Base-by-base conservation (phyloP, 2,113 vertebrate species). In the Tretioscincus oriximinensis region DNA sequence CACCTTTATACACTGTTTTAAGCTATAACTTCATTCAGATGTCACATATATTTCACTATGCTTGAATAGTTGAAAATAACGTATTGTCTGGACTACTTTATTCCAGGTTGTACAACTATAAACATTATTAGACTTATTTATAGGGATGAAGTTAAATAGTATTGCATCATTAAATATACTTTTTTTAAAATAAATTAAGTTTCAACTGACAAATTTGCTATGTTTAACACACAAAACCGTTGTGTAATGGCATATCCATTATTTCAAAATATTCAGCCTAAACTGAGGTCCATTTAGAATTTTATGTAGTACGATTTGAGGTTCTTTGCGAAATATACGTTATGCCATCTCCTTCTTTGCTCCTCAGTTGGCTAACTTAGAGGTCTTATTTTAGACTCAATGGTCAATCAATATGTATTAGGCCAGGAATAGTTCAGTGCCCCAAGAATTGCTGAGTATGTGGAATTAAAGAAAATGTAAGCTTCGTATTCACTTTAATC, bases 401-500 rank as follows among this genome's bases (percentile, higher is more conserved):
- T 9, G 29, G 58, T 51, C 5, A 76, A 86, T 77, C 74, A 28
- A 12, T 68, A 71, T n/a, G 6, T 74, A 35, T 49, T 58, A 77
- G 20, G 21, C 54, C 5, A 79, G 31, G 64, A 83, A 72, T 77
- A 84, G 54, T 58, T 58, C 54, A 58, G 76, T 21, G 51, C 73
- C 77, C 78, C 74, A 70, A 77, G 45, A 85, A 81, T 24, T 49
- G 73, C 66, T 66, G 63, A 91, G 82, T 80, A 82, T 80, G 61
- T 7, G 76, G 22, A 49, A 85, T 31, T 71, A 10, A 28, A 74
- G 63, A 77, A 77, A 77, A 31, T n/a, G 12, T 8, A 45, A 3
- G 2, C 47, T 73, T 9, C 6, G 29, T 54, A 35, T 87, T 45
- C 49, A 20, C 1, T 10, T 75, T 70, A 4, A 65, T 29, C n/a